Evolutionary conservation across 2,113 vertebrate genomes (phyloP).

Genomic region (Spea multiplicata): DNA sequence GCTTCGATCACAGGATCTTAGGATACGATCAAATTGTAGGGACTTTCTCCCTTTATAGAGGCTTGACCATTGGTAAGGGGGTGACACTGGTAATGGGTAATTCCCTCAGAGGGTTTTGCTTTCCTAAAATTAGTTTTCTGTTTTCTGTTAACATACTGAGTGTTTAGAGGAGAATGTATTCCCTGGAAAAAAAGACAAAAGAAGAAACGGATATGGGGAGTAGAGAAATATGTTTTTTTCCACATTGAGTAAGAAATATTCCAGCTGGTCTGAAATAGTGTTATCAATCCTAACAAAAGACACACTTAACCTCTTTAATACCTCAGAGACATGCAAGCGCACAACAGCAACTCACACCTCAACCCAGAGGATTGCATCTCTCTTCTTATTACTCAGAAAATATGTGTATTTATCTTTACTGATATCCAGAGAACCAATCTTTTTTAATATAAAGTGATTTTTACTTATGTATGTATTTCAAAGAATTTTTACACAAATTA

Average conservation of each 20-base stretch:
- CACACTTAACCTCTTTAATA: not conserved
- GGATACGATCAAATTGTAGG: no score
- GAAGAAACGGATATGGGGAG: no score
- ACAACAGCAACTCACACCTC: not conserved
- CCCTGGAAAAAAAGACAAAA: no score
- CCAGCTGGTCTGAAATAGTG: not conserved
- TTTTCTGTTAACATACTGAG: no score
- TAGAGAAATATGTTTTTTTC: no score
- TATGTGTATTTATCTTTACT: not conserved
- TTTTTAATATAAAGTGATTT: not conserved
- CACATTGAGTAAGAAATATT: not conserved
- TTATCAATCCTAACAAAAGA: not conserved
- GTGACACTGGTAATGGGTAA: not conserved
- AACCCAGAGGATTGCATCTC: not conserved
- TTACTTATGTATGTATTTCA: not conserved
- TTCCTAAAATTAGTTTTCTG: not conserved
- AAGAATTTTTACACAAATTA: constrained; percentile 1
- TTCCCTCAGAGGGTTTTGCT: not conserved
- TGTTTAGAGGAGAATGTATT: no score
- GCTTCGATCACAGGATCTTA: not conserved
- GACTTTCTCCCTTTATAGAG: no score
- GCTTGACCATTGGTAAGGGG: no score
- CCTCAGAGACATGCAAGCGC: not conserved
- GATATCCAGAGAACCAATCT: not conserved
- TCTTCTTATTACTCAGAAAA: not conserved